These are phyloP conservation scores for Monochamus alternatus DNA, from an alignment of 2,888 invertebrate genomes.

Conservation along the genomic window DNA sequence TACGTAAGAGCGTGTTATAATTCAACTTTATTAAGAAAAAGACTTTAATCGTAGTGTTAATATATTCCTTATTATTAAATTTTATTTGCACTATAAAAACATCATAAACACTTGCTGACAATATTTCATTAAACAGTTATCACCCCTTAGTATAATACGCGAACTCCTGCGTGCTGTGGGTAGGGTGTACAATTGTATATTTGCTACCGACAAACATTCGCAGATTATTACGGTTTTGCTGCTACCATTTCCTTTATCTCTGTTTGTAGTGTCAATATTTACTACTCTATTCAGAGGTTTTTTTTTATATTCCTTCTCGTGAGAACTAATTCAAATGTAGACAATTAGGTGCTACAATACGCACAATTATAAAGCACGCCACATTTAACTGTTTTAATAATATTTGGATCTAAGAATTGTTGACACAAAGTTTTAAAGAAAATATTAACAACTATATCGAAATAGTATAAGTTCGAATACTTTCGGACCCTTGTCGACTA, in stretches of 20 bases:
- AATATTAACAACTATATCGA: no score
- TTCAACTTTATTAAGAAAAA: neutral
- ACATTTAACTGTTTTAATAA: constrained; percentile 1
- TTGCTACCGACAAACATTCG: constrained; percentile 48
- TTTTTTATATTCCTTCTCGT: constrained; percentile 32
- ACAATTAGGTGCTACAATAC: neutral
- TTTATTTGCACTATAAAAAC: constrained; percentile 69
- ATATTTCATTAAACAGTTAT: constrained; percentile 68
- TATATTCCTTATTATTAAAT: constrained; percentile 67
- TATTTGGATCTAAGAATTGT: no score
- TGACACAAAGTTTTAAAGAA: no score
- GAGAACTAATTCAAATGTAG: constrained; percentile 26
- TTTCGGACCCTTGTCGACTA: no score
- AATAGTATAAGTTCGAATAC: no score
- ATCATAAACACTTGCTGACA: constrained; percentile 69
- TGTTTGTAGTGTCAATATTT: constrained; percentile 46
- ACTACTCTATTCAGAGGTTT: constrained; percentile 20
- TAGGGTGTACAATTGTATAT: constrained; percentile 46
- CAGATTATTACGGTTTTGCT: constrained; percentile 44
- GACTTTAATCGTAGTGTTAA: constrained; percentile 51
- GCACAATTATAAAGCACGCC: neutral
- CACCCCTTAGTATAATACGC: constrained; percentile 57
- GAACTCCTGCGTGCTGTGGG: constrained; percentile 36
- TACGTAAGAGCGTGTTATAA: neutral
- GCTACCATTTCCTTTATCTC: constrained; percentile 47